Evolutionary conservation across 2,113 vertebrate species (phyloP).

Genomic region (Myodes glareolus): DNA sequence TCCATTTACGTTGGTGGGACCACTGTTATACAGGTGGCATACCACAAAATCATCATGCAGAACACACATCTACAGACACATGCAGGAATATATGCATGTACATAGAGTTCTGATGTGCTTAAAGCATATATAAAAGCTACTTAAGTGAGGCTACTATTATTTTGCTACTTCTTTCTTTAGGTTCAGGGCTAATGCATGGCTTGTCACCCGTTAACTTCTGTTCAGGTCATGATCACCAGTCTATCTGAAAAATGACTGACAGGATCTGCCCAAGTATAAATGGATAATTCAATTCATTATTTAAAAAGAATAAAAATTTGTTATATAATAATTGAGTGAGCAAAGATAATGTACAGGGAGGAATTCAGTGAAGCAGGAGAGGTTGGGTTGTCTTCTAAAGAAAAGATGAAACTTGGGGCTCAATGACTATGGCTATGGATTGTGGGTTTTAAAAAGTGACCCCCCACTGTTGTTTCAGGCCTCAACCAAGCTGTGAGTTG

Average conservation of each 20-base stretch:
- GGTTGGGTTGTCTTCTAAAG: background rate
- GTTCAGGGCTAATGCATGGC: background rate
- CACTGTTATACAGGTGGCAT: background rate
- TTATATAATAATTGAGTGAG: background rate
- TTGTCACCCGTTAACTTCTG: background rate
- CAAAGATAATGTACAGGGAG: background rate
- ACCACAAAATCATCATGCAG: background rate
- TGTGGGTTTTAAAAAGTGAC: background rate
- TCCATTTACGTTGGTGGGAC: background rate
- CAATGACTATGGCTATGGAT: background rate
- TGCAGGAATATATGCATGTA: background rate
- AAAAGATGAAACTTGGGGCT: background rate
- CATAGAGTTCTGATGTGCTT: background rate
- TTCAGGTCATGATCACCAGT: background rate
- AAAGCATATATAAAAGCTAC: background rate
- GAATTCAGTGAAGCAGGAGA: background rate
- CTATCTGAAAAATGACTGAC: background rate
- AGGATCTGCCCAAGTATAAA: background rate
- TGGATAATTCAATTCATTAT: background rate
- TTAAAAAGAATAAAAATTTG: conserved; percentile 32
- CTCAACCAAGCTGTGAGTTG: rapidly evolving
- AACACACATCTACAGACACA: background rate
- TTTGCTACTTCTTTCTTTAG: background rate
- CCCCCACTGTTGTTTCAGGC: background rate
- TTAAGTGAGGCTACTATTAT: background rate